A percentile compares a stretch with the other conserved stretches of the same genome.
phyloP scores from a whole-genome alignment of 1,140 invertebrate genomes.

The Scaptomyza graminum region DNA sequence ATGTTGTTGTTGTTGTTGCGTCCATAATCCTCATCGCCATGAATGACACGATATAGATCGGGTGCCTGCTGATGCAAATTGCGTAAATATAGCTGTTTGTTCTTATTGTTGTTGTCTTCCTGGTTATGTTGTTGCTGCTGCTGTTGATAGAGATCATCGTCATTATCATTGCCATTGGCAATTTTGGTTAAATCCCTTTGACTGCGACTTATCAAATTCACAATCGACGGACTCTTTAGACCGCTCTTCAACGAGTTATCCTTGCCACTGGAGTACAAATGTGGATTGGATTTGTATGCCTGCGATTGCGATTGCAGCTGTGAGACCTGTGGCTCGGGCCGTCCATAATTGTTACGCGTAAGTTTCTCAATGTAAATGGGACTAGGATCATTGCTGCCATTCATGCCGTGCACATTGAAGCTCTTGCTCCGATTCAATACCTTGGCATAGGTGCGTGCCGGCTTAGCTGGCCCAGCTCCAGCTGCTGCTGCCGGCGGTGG shows the following conservation, averaged over 20 bases:
- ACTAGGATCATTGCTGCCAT: constrained; percentile 84
- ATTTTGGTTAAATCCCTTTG: constrained; percentile 88
- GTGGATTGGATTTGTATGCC: constrained; percentile 90
- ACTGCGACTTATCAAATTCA: constrained; percentile 92
- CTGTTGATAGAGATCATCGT: constrained; percentile 29
- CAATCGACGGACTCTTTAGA: constrained; percentile 92
- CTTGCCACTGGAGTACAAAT: constrained; percentile 88
- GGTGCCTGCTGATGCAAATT: constrained; percentile 89
- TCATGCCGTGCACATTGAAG: constrained; percentile 90
- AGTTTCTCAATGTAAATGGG: constrained; percentile 83
- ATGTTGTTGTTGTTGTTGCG: constrained; percentile 34
- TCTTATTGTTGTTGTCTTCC: constrained; percentile 86
- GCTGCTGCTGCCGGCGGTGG: constrained; percentile 76
- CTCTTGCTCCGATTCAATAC: constrained; percentile 92
- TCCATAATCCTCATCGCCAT: constrained; percentile 74
- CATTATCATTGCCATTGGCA: constrained; percentile 29
- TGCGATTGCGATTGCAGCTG: constrained; percentile 34
- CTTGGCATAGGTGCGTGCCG: constrained; percentile 89
- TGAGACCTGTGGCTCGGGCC: neutral
- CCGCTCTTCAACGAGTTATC: constrained; percentile 85
- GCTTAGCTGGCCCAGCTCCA: constrained; percentile 86
- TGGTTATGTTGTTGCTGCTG: constrained; percentile 6
- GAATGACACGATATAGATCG: constrained; percentile 89
- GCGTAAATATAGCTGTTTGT: constrained; percentile 88
- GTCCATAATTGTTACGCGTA: constrained; percentile 71